Conservation (phyloP, 2,797 vertebrate species). For the Pseudomugil gertrudae region DNA sequence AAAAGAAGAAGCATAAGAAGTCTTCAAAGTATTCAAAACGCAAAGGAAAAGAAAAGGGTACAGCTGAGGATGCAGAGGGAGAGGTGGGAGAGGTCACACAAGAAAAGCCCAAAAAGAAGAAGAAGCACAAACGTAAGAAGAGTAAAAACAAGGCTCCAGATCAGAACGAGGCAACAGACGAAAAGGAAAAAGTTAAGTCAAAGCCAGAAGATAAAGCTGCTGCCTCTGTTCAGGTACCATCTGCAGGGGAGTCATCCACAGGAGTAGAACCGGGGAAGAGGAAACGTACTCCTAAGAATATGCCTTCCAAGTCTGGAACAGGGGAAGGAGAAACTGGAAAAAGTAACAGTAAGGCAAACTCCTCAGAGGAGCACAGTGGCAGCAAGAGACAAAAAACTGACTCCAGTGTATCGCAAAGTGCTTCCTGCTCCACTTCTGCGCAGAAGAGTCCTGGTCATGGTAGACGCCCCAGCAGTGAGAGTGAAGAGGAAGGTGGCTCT, state of each 20-base stretch:
- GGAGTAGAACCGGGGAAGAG: slow-evolving; percentile 83
- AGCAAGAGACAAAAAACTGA: slow-evolving; percentile 86
- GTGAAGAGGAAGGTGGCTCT: slow-evolving; percentile 87
- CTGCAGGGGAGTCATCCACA: slow-evolving; percentile 42
- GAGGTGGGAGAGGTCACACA: slow-evolving; percentile 79
- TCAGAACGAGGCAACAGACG: slow-evolving; percentile 61
- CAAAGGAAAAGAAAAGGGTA: slow-evolving; percentile 85
- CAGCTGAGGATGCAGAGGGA: slow-evolving; percentile 77
- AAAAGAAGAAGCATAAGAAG: slow-evolving; percentile 99
- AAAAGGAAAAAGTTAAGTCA: slow-evolving; percentile 69
- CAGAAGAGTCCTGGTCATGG: slow-evolving; percentile 78
- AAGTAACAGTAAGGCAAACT: slow-evolving; percentile 76
- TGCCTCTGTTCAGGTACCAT: slow-evolving; percentile 44
- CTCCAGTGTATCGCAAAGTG: slow-evolving; percentile 63
- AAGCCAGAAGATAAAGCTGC: slow-evolving; percentile 73
- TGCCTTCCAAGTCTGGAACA: slow-evolving; percentile 78
- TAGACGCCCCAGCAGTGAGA: slow-evolving; percentile 88
- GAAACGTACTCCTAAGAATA: slow-evolving; percentile 84
- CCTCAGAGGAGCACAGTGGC: slow-evolving; percentile 85
- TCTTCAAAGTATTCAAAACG: slow-evolving; percentile 89
- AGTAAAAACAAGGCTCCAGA: slow-evolving; percentile 84
- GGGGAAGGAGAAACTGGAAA: slow-evolving; percentile 82
- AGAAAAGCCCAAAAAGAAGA: slow-evolving; percentile 93
- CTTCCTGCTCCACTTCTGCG: slow-evolving; percentile 82
- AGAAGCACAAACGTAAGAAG: slow-evolving; percentile 93